Conservation (phyloP, 1,140 invertebrate species). For the Archivesica marissinica region DNA sequence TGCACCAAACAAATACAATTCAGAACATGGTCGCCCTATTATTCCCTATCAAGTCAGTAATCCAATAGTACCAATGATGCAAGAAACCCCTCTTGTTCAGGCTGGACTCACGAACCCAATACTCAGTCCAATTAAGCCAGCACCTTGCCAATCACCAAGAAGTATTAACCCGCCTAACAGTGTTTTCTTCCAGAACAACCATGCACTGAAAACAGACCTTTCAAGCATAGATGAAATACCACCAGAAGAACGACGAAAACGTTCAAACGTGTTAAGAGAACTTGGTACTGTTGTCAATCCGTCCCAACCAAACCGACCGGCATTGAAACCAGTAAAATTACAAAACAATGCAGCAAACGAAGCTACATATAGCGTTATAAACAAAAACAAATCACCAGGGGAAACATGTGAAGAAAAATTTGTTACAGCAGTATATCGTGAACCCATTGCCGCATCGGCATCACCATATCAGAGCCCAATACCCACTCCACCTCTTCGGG, state of each 20-base stretch:
- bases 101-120: slow-evolving; percentile 70
- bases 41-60: slow-evolving; percentile 56
- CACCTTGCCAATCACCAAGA: slow-evolving; percentile 65
- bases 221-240: slow-evolving; percentile 68
- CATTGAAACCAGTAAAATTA: slow-evolving; percentile 37
- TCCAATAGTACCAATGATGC: slow-evolving; percentile 69
- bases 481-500: slow-evolving; percentile 7
- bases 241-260: slow-evolving; percentile 64
- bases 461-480: slow-evolving; percentile 67
- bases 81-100: slow-evolving; percentile 71
- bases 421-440: slow-evolving; percentile 77
- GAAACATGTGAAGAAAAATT: slow-evolving; percentile 72
- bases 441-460: slow-evolving; percentile 72
- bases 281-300: slow-evolving; percentile 66
- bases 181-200: slow-evolving; percentile 25
- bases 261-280: slow-evolving; percentile 73
- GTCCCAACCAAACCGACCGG: slow-evolving; percentile 65
- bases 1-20: not conserved
- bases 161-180: slow-evolving; percentile 21
- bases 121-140: slow-evolving; percentile 63
- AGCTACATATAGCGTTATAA: slow-evolving; percentile 50
- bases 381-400: slow-evolving; percentile 35
- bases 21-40: slow-evolving; percentile 48
- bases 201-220: slow-evolving; percentile 37
- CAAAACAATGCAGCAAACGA: slow-evolving; percentile 19